Evolutionary conservation across 2,888 invertebrate genomes (phyloP).

Genomic region (Elgonia sp.): DNA sequence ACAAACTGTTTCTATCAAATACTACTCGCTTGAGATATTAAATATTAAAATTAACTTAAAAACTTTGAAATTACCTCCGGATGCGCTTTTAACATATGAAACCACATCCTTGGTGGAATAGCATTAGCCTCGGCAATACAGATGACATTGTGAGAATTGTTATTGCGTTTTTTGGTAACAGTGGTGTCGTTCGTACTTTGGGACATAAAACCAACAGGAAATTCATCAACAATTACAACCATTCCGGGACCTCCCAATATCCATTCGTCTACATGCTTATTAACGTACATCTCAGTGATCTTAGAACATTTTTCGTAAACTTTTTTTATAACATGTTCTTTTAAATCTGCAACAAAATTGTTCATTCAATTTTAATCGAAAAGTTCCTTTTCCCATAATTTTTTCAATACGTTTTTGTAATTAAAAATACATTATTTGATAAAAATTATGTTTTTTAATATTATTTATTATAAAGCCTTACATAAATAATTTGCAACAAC

Average conservation of each 20-base stretch:
- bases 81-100: constrained; percentile 85
- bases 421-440: no score
- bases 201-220: constrained; percentile 89
- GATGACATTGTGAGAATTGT: constrained; percentile 89
- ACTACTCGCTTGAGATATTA: no score
- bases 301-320: constrained; percentile 89
- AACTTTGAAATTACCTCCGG: constrained; percentile 78
- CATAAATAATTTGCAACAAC: constrained; percentile 88
- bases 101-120: constrained; percentile 87
- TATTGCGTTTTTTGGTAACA: constrained; percentile 87
- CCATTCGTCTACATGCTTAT: constrained; percentile 87
- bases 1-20: no score
- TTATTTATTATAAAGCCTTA: constrained; percentile 79
- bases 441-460: no score
- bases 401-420: no score
- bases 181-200: constrained; percentile 88
- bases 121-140: constrained; percentile 90
- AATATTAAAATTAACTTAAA: no score
- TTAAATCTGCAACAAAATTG: constrained; percentile 87
- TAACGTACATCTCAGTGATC: constrained; percentile 87
- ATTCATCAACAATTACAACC: constrained; percentile 90
- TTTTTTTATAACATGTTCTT: constrained; percentile 88
- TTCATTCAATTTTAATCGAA: no score
- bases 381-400: no score
- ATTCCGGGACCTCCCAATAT: constrained; percentile 89